Base-by-base conservation (phyloP, 2,888 invertebrate species). In the Nephrotoma guestfalica region DNA sequence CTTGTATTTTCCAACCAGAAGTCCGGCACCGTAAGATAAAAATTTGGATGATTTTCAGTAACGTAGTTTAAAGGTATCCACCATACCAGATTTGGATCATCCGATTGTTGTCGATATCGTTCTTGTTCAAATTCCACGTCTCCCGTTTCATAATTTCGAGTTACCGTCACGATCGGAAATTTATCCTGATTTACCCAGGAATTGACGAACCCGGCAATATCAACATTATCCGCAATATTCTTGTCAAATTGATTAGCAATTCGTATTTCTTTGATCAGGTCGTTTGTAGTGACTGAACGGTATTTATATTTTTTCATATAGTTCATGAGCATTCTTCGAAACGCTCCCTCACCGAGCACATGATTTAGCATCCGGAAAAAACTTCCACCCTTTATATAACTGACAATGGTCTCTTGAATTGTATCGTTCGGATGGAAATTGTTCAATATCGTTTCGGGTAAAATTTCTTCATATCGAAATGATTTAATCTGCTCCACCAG, bases 291-390 rank as follows among this genome's bases (percentile, higher is more conserved):
- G 7, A 84, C 41, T 7, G 84, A 84, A 41, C 84, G 41, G 9
- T 41, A 84, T 11, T 84, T 0, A 84, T 15, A 41, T 84, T 84
- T 42, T 5, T 41, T 13, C 42, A 84, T 41, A 41, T 41, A 84
- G 41, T 84, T 84, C n/a, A 42, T 89, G 0, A 93, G 90, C 11
- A 94, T 95, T 51, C 90, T 90, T 87, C 92, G 92, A 90, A 95
- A 94, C 4, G 93, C 90, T 83, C 92, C 91, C 86, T 94, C 87
- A 4, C 88, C 88, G 7, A 93, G 89, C 89, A 92, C 91, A 87
- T 93, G 92, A 71, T 93, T 92, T 90, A 93, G 90, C 94, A 94
- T 94, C 11, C 93, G 92, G 86, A 94, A 91, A 3, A 94, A 71
- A 30, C 71, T 71, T 30, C 30, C 71, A 30, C 71, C 84, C 9